Evolutionary conservation across 1,140 invertebrate species (phyloP).

Genomic region (Propsilocerus akamusi): DNA sequence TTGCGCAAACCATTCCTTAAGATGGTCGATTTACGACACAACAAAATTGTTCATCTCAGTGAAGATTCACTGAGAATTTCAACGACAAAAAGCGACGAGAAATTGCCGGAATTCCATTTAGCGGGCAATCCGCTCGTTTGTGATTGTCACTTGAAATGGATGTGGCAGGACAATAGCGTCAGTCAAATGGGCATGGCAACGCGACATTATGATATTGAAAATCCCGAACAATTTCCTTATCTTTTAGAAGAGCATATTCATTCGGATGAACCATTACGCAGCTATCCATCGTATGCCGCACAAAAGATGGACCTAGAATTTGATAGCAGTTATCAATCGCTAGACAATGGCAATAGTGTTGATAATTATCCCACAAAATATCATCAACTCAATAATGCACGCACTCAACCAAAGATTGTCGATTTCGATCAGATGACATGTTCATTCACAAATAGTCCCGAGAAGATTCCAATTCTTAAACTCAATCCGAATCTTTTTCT

Average conservation of each 20-base stretch:
- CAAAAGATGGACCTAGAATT: conserved; percentile 1
- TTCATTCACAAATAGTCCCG: neutral
- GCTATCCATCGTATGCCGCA: conserved; percentile 1
- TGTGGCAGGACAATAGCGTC: neutral
- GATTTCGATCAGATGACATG: neutral
- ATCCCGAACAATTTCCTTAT: conserved; percentile 2
- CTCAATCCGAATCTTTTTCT: conserved; percentile 73
- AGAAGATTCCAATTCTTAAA: conserved; percentile 51
- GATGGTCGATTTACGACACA: conserved; percentile 66
- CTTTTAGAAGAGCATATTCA: neutral
- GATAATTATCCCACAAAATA: neutral
- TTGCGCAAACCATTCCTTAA: conserved; percentile 82
- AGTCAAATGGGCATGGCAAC: neutral
- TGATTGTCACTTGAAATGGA: conserved; percentile 69
- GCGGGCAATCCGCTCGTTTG: conserved; percentile 80
- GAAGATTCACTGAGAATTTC: conserved; percentile 72
- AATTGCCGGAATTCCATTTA: conserved; percentile 79
- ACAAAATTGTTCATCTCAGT: conserved; percentile 65
- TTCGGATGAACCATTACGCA: neutral
- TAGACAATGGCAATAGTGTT: neutral
- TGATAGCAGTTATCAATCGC: neutral
- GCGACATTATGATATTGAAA: neutral
- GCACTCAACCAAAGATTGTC: neutral
- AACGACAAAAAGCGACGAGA: conserved; percentile 50
- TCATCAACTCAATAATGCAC: neutral